Conservation (phyloP, 1,140 invertebrate genomes). For the Nebria ingens region DNA sequence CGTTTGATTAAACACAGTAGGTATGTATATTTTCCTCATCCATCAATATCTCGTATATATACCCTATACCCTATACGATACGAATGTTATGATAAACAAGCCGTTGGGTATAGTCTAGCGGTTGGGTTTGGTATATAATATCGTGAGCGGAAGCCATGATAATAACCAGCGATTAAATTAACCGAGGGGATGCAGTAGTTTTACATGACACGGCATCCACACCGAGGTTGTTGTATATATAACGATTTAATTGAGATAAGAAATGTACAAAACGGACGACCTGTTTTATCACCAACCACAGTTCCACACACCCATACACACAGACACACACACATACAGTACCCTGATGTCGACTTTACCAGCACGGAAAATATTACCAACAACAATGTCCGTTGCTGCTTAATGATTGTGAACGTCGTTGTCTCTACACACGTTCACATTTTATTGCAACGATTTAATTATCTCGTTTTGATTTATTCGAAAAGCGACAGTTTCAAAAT, state of each 20-base stretch:
- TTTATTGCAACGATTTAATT: neutral
- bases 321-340: neutral
- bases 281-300: too few species aligned
- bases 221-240: neutral
- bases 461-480: neutral
- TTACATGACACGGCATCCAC: neutral
- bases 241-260: slow-evolving; percentile 8
- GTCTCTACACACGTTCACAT: neutral
- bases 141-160: slow-evolving; percentile 4
- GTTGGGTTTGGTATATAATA: neutral
- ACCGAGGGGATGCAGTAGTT: neutral
- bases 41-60: too few species aligned
- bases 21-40: too few species aligned
- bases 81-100: too few species aligned
- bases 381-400: neutral
- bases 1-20: too few species aligned
- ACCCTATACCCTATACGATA: too few species aligned
- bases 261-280: slow-evolving; percentile 1
- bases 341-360: too few species aligned
- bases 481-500: too few species aligned
- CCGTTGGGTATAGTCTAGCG: too few species aligned
- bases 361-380: neutral
- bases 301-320: too few species aligned
- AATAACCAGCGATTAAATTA: slow-evolving; percentile 7
- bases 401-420: neutral